phyloP scores from a whole-genome alignment of 2,797 vertebrate species.

The Hypotaenidia okinawae region DNA sequence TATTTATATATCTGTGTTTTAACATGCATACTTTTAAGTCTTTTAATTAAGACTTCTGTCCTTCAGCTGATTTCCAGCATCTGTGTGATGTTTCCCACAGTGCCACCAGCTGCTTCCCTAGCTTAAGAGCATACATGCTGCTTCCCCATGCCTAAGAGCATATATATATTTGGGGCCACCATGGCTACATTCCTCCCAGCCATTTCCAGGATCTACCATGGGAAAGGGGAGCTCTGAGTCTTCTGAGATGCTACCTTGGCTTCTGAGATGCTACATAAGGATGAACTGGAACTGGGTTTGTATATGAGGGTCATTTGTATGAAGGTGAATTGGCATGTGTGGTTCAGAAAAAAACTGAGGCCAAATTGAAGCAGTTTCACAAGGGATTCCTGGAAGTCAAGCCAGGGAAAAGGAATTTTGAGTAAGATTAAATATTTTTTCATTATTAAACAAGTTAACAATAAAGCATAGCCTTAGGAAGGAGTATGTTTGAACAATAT shows the following conservation, averaged over 20 bases:
- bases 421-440: constrained; percentile 18
- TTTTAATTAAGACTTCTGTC: constrained; percentile 8
- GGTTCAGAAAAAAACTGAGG: background rate
- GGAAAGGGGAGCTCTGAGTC: background rate
- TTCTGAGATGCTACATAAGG: background rate
- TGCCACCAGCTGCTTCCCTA: constrained; percentile 26
- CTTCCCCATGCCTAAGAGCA: constrained; percentile 12
- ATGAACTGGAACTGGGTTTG: background rate
- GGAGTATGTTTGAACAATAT: constrained; percentile 20
- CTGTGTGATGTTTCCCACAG: background rate
- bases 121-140: background rate
- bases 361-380: background rate
- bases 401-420: background rate
- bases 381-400: background rate
- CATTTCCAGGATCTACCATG: background rate
- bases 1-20: background rate
- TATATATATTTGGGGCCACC: background rate
- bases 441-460: constrained; percentile 22
- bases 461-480: constrained; percentile 41
- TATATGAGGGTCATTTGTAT: background rate
- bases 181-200: background rate
- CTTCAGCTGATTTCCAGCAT: background rate
- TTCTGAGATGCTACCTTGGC: background rate
- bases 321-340: background rate
- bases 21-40: background rate